phyloP scores from a whole-genome alignment of 2,113 vertebrate genomes.

The Clupea harengus region DNA sequence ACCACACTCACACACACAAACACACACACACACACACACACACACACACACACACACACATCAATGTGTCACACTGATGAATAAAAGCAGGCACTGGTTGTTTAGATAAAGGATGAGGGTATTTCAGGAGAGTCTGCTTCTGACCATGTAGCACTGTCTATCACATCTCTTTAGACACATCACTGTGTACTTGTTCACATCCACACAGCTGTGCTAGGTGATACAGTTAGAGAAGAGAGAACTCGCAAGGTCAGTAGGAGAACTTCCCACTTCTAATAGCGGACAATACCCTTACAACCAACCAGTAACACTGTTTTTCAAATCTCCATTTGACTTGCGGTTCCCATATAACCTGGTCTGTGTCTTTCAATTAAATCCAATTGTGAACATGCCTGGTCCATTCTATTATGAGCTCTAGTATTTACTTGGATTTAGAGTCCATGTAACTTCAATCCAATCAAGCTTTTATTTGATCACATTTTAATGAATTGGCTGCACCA shows the following conservation, averaged over 20 bases:
- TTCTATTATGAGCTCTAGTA: background rate
- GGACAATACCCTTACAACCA: background rate
- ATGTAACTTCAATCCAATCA: background rate
- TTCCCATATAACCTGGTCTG: background rate
- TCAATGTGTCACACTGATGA: no score
- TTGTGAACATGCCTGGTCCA: background rate
- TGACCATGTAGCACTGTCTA: slow-evolving; percentile 1
- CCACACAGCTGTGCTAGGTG: slow-evolving; percentile 49
- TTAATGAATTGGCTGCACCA: background rate
- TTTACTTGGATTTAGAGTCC: background rate
- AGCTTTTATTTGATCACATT: background rate
- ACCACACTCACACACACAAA: no score
- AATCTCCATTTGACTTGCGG: background rate
- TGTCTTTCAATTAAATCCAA: background rate
- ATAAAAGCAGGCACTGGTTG: no score
- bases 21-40: no score
- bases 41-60: no score
- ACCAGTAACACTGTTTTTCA: background rate
- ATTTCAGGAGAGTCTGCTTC: background rate
- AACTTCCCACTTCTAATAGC: background rate
- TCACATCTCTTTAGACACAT: slow-evolving; percentile 39
- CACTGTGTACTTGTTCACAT: slow-evolving; percentile 40
- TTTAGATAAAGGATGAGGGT: background rate
- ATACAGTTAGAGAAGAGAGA: background rate
- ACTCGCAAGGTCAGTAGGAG: background rate